Evolutionary conservation across 1,140 invertebrate genomes (phyloP), one percentile per base, ranked within the genome.

Genomic region (Atta colombica): DNA sequence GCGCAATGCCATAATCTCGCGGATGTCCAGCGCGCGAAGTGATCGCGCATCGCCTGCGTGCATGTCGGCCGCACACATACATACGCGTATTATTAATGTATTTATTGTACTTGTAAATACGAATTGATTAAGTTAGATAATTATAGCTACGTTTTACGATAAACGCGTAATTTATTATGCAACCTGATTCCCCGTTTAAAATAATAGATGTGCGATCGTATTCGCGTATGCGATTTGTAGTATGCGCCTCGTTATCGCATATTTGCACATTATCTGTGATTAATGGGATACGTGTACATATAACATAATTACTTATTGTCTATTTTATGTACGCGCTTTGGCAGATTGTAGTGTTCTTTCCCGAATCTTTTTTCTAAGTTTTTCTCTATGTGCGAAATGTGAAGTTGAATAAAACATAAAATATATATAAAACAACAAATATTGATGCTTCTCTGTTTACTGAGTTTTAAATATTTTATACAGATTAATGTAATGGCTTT

Each of bases 71-170:
- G n/a, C 16, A 8, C 16, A 25, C 16, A 49, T 39, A 31, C 55
- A 68, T 28, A 66, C 81, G 65, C 65, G 53, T 84, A 87, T 49
- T 77, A 80, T 88, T 85, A 87, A 61, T 21, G 86, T 91, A 92
- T 92, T 92, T 91, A 91, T 92, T 92, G 31, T 77, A 81, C 49
- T 72, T 92, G 92, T 92, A 92, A 91, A 92, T 92, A 91, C 77
- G 80, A 84, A 69, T 88, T 60, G 45, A 84, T 69, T 88, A 90
- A 85, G 77, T n/a, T 90, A 84, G 82, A 90, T 75, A 61, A 74
- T 78, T 85, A 88, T 86, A 77, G 51, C 51, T 25, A 85, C 35
- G 81, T 77, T 78, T 53, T 69, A 60, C 63, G 69, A n/a, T 60
- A 77, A 78, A 75, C 66, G 88, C 69, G 85, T 90, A 85, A 90